These are phyloP conservation scores for Coecobrya sp. DNA, from an alignment of 2,888 invertebrate genomes.

Conservation along the genomic window DNA sequence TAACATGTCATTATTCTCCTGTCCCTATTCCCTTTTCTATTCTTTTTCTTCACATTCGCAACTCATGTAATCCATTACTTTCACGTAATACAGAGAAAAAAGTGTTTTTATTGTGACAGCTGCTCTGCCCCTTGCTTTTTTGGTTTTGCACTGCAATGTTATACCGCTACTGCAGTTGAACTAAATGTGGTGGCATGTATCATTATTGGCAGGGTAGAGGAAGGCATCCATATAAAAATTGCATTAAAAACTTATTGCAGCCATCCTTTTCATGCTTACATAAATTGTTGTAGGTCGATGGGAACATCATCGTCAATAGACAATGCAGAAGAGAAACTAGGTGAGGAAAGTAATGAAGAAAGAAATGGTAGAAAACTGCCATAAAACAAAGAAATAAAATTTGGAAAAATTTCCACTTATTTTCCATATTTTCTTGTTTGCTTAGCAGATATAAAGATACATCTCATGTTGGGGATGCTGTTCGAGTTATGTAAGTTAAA, in stretches of 20 bases:
- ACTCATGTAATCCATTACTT: slow-evolving; percentile 7
- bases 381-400: slow-evolving; percentile 41
- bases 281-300: slow-evolving; percentile 12
- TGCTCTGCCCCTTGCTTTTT: slow-evolving; percentile 7
- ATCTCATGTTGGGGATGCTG: not conserved
- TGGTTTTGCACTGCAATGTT: not conserved
- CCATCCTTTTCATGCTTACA: not conserved
- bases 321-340: not conserved
- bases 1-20: not conserved
- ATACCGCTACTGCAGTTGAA: not conserved
- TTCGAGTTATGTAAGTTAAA: not conserved
- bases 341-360: not conserved
- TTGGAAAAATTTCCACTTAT: not conserved
- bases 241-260: slow-evolving; percentile 50
- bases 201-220: slow-evolving; percentile 42
- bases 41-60: not conserved
- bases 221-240: slow-evolving; percentile 38
- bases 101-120: slow-evolving; percentile 35
- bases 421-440: slow-evolving; percentile 23
- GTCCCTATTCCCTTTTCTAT: not conserved
- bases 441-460: not conserved
- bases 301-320: not conserved
- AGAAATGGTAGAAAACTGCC: not conserved
- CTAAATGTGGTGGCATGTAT: slow-evolving; percentile 30
- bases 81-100: not conserved